Conservation (phyloP, 2,797 vertebrate species). For the Salarias fasciatus region DNA sequence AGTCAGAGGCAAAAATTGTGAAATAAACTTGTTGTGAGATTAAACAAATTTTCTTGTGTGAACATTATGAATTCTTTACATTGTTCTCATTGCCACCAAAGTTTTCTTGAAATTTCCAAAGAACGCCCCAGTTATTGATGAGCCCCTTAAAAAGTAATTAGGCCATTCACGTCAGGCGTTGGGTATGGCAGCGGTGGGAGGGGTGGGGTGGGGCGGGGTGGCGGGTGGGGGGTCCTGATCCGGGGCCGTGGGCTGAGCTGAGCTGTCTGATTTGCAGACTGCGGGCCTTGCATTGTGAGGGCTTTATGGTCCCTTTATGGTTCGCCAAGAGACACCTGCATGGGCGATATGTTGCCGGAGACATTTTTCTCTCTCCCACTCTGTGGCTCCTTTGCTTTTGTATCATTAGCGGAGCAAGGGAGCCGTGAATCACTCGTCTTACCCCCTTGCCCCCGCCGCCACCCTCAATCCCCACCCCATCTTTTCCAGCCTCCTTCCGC, state of each 20-base stretch:
- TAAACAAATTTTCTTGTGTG: too few species aligned
- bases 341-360: slow-evolving; percentile 77
- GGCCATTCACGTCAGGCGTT: slow-evolving; percentile 56
- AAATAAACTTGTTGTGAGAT: slow-evolving; percentile 33
- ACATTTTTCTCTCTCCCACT: slow-evolving; percentile 87
- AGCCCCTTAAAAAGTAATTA: slow-evolving; percentile 80
- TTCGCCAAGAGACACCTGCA: slow-evolving; percentile 79
- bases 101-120: slow-evolving; percentile 48
- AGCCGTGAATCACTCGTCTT: slow-evolving; percentile 84
- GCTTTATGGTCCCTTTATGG: slow-evolving; percentile 80
- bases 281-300: slow-evolving; percentile 75
- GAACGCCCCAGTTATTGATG: slow-evolving; percentile 71
- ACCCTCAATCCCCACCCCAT: slow-evolving; percentile 56
- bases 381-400: slow-evolving; percentile 82
- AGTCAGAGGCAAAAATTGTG: slow-evolving; percentile 23
- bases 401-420: slow-evolving; percentile 86
- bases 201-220: slow-evolving; percentile 58
- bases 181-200: slow-evolving; percentile 6
- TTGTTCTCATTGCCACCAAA: slow-evolving; percentile 33
- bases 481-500: slow-evolving; percentile 78
- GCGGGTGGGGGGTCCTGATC: slow-evolving; percentile 57
- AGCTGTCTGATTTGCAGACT: slow-evolving; percentile 71
- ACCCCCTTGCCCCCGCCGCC: slow-evolving; percentile 58
- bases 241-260: slow-evolving; percentile 65
- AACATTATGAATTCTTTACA: slow-evolving; percentile 31